Evolutionary conservation across 2,113 vertebrate genomes (phyloP), one percentile per base, ranked within the genome.

Genomic region (Neolamprologus caudopunctatus): DNA sequence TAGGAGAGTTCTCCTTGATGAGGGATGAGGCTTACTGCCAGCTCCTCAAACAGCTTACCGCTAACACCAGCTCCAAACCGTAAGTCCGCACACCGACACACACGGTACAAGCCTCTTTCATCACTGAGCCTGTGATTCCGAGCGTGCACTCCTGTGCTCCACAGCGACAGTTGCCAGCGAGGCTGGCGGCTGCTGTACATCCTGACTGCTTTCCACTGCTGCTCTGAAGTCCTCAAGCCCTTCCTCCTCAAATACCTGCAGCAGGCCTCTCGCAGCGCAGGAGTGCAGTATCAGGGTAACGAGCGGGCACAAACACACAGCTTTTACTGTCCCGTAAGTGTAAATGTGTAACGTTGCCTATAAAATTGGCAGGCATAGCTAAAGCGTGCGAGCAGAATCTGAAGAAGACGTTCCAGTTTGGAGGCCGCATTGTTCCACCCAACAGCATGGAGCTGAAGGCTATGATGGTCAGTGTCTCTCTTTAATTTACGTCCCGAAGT

Each of bases 171-270:
- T 89, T 98, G 98, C 93, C 98, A 97, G 89, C 96, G 96, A 87
- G 99, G 99, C 66, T 99, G 99, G 99, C 97, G 98, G 92, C 93
- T 99, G 90, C 96, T 99, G 16, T 99, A 98, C 95, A 97, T 99
- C 50, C 93, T 99, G 8, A 95, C 97, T 0, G 97, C 98, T 33
- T 99, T 97, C 94, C 95, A 97, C 53, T 96, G 97, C 90, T 98
- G 98, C 94, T 99, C 99, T 0, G 97, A 98, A 75, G 97, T 99
- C 84, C 96, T 99, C 81, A 96, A 94, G 84, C 98, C 98, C 0
- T 97, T 97, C 91, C 92, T 99, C 68, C 57, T 97, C 21, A 95
- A 96, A 55, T 98, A 97, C 94, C 95, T 99, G 79, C 97, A 96
- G 82, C 96, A 97, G 2, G 94, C 96, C 1, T 96, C 95, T 91